These are phyloP conservation scores for Lasiurus cinereus DNA, from an alignment of 2,113 vertebrate species.

Conservation along the genomic window DNA sequence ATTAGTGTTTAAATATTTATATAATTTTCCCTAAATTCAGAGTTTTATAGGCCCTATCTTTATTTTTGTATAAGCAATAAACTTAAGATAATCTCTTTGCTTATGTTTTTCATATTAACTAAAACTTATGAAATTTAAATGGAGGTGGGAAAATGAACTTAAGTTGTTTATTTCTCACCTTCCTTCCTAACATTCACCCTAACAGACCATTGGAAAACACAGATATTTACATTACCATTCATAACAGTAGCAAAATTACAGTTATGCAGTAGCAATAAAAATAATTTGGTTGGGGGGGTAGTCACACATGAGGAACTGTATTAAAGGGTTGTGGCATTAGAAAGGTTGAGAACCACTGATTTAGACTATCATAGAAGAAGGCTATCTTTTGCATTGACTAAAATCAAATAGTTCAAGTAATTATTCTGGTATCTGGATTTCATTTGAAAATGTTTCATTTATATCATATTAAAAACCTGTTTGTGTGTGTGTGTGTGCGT, in stretches of 20 bases:
- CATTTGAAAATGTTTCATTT: background rate
- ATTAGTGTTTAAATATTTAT: background rate
- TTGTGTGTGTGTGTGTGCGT: background rate
- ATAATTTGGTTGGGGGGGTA: too few species aligned
- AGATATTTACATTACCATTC: too few species aligned
- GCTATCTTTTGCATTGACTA: constrained; percentile 3
- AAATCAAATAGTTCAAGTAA: constrained; percentile 19
- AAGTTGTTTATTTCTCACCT: background rate
- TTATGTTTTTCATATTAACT: background rate
- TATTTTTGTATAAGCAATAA: background rate
- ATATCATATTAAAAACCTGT: background rate
- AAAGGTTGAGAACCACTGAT: too few species aligned
- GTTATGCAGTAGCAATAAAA: too few species aligned
- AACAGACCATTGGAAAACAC: too few species aligned
- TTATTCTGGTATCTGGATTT: background rate
- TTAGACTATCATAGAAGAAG: background rate
- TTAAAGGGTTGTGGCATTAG: too few species aligned
- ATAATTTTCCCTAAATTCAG: background rate
- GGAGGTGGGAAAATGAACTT: background rate
- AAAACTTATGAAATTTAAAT: background rate
- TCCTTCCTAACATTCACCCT: background rate
- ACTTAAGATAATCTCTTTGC: background rate
- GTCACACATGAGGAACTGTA: too few species aligned
- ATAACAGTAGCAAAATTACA: too few species aligned
- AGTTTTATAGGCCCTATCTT: background rate